Percentiles rank a stretch among this genome's conserved stretches.
phyloP scores from a whole-genome alignment of 2,888 invertebrate genomes.

The Acanthacorydalis orientalis region DNA sequence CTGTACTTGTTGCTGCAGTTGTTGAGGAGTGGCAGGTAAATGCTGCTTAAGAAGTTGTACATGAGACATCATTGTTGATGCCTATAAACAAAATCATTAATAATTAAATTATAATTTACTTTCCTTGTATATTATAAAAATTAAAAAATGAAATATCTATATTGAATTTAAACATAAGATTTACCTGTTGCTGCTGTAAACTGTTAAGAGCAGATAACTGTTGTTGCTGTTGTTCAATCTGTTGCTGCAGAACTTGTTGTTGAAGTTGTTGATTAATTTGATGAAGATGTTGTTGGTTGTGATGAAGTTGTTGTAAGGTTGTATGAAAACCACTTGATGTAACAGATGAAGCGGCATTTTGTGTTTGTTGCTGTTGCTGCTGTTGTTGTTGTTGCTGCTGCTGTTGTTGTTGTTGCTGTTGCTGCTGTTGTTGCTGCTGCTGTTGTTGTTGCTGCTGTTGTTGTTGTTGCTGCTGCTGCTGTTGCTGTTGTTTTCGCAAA shows the following conservation, averaged over 20 bases:
- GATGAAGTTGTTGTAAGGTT: conserved; percentile 17
- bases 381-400: conserved; percentile 24
- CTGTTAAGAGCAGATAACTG: conserved; percentile 11
- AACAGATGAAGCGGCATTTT: conserved; percentile 32
- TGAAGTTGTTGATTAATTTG: conserved; percentile 11
- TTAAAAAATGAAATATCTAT: conserved; percentile 3
- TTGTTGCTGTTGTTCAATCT: conserved; percentile 16
- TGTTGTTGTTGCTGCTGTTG: conserved; percentile 24
- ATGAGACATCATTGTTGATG: conserved; percentile 3
- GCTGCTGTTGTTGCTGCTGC: conserved; percentile 15
- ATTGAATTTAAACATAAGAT: no score
- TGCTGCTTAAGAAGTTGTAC: conserved; percentile 7
- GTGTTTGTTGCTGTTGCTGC: conserved; percentile 25
- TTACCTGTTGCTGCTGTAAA: conserved; percentile 11
- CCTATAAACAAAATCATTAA: conserved; percentile 1
- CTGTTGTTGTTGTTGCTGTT: conserved; percentile 15
- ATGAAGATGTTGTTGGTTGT: conserved; percentile 18
- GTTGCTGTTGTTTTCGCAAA: conserved; percentile 38
- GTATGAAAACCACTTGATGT: conserved; percentile 27
- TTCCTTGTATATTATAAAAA: conserved; percentile 14
- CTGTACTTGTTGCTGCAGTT: conserved; percentile 13
- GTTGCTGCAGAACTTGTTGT: conserved; percentile 31
- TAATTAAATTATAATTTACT: conserved; percentile 1
- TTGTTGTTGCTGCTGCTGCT: conserved; percentile 22
- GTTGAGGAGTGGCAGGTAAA: conserved; percentile 12